Evolutionary conservation across 2,888 invertebrate genomes (phyloP).

Genomic region (Sycophila texana): DNA sequence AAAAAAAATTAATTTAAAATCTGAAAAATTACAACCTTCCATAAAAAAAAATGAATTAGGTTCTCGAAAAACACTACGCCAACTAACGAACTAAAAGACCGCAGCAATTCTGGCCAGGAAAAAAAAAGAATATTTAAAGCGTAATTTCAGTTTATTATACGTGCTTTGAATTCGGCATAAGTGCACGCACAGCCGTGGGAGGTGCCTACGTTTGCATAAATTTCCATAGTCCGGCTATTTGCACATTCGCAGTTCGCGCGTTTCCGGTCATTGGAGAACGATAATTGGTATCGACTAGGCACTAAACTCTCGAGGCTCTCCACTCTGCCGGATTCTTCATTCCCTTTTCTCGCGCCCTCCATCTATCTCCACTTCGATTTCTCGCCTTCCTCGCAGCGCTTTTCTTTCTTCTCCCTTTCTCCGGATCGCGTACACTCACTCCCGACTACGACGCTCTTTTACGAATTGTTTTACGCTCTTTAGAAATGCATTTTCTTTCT

Average conservation of each 20-base stretch:
- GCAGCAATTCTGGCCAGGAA: not conserved
- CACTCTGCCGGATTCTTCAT: conserved; percentile 18
- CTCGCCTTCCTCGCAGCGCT: not conserved
- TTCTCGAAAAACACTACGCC: too few relatives aligned
- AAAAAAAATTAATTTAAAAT: too few relatives aligned
- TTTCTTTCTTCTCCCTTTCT: not conserved
- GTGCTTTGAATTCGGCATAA: conserved; percentile 38
- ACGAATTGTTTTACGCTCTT: too few relatives aligned
- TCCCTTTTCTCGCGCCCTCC: not conserved
- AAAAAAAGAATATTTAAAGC: conserved; percentile 23
- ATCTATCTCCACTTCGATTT: not conserved
- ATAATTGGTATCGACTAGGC: conserved; percentile 58
- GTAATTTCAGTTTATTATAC: conserved; percentile 41
- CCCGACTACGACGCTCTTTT: not conserved
- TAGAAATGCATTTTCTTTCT: too few relatives aligned
- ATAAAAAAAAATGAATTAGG: too few relatives aligned
- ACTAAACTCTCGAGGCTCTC: conserved; percentile 23
- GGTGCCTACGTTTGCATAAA: conserved; percentile 36
- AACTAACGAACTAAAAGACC: not conserved
- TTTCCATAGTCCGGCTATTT: conserved; percentile 37
- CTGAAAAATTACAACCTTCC: too few relatives aligned
- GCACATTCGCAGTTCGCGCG: conserved; percentile 23
- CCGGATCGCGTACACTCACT: not conserved
- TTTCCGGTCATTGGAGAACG: conserved; percentile 51
- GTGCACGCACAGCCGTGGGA: conserved; percentile 18